Conservation (phyloP, 2,888 invertebrate genomes). For the Ormyrus nitidulus region DNA sequence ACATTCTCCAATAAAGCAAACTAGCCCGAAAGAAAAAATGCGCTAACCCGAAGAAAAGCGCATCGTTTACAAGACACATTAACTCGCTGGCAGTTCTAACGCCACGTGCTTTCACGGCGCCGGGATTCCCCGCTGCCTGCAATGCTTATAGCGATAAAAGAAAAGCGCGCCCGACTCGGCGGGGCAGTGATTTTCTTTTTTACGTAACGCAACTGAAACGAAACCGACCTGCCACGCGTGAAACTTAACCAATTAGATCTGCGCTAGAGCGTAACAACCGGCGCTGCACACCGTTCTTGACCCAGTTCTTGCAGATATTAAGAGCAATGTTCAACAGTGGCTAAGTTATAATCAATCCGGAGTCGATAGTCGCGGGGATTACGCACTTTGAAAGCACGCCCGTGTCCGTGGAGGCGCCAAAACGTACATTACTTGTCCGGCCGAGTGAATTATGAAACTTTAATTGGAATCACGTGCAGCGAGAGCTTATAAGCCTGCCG, state of each 20-base stretch:
- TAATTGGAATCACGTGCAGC: too few relatives aligned
- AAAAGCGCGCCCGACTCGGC: too few relatives aligned
- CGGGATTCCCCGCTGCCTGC: too few relatives aligned
- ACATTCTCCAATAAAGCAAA: too few relatives aligned
- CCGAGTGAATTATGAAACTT: too few relatives aligned
- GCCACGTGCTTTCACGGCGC: too few relatives aligned
- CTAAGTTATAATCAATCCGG: conserved; percentile 18
- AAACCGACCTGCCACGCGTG: conserved; percentile 41
- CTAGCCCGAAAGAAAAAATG: too few relatives aligned
- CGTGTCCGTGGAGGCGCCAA: neutral
- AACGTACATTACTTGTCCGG: neutral
- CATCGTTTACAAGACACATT: too few relatives aligned
- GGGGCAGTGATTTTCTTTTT: neutral
- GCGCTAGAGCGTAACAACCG: conserved; percentile 24
- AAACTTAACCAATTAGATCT: conserved; percentile 43
- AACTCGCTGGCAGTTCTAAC: too few relatives aligned
- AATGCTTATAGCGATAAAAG: too few relatives aligned
- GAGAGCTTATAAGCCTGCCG: too few relatives aligned
- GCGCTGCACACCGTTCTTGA: conserved; percentile 63
- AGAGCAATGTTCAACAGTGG: conserved; percentile 58
- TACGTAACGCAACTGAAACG: conserved; percentile 11
- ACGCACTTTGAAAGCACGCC: conserved; percentile 8
- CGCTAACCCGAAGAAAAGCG: too few relatives aligned
- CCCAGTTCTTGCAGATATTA: conserved; percentile 64
- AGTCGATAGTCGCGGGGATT: conserved; percentile 22